phyloP scores from a whole-genome alignment of 1,140 invertebrate genomes.

The Micrasema longulum region DNA sequence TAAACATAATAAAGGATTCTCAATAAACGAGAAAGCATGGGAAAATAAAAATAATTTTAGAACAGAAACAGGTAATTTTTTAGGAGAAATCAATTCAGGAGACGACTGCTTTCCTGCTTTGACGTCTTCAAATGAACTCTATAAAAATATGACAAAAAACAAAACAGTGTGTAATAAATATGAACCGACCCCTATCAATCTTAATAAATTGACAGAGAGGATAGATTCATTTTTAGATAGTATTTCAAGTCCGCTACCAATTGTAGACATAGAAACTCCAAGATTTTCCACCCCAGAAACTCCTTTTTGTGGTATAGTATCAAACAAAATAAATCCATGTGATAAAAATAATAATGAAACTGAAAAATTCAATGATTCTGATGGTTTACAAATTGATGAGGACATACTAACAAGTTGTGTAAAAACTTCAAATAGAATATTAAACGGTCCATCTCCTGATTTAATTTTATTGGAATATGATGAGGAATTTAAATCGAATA shows the following conservation, averaged over 20 bases:
- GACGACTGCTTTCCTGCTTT: constrained; percentile 12
- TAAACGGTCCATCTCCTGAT: constrained; percentile 29
- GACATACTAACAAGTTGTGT: constrained; percentile 35
- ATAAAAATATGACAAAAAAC: neutral
- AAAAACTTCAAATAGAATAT: constrained; percentile 31
- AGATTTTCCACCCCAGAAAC: constrained; percentile 50
- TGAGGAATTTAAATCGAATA: neutral
- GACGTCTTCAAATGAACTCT: neutral
- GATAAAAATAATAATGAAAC: constrained; percentile 16
- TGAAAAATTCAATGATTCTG: constrained; percentile 1
- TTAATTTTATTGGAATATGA: neutral
- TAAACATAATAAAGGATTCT: neutral
- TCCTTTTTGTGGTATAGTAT: constrained; percentile 32
- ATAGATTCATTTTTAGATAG: constrained; percentile 46
- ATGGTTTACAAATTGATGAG: constrained; percentile 37
- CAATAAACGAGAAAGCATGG: neutral
- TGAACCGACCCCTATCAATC: constrained; percentile 37
- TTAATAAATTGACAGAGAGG: constrained; percentile 41
- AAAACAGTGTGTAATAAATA: constrained; percentile 26
- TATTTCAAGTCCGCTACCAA: constrained; percentile 41
- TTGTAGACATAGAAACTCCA: constrained; percentile 35
- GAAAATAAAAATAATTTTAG: neutral
- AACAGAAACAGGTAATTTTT: constrained; percentile 6
- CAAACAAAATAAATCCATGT: constrained; percentile 27
- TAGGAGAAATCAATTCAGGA: neutral